phyloP scores from a whole-genome alignment of 2,113 vertebrate species.

The Barbus barbus region DNA sequence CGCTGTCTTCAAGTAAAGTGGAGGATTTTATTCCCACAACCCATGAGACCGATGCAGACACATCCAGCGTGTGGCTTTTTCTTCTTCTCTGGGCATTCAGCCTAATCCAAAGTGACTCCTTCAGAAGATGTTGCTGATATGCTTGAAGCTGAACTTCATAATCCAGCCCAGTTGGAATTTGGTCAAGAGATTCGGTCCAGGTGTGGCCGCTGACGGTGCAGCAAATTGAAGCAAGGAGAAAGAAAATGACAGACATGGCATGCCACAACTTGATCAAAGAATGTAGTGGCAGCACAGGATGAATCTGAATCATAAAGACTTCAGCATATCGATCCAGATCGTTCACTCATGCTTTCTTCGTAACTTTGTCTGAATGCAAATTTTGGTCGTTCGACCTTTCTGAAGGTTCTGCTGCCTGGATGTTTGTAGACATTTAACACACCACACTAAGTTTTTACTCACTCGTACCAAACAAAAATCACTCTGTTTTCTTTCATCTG shows the following conservation, averaged over 20 bases:
- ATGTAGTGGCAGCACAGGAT: slow-evolving; percentile 24
- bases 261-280: slow-evolving; percentile 10
- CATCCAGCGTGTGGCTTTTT: slow-evolving; percentile 13
- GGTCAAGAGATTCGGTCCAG: not conserved
- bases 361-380: not conserved
- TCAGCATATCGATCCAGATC: slow-evolving; percentile 11
- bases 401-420: slow-evolving; percentile 1
- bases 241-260: not conserved
- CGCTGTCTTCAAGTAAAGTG: not conserved
- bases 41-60: not conserved
- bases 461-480: not conserved
- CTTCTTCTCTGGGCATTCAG: slow-evolving; percentile 30
- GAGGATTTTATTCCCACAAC: not conserved
- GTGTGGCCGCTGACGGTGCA: slow-evolving; percentile 1
- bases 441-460: slow-evolving; percentile 5
- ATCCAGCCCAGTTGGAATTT: slow-evolving; percentile 25
- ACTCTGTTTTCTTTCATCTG: slow-evolving; percentile 4
- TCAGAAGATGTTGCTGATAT: slow-evolving; percentile 22
- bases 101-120: slow-evolving; percentile 46
- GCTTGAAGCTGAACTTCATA: slow-evolving; percentile 11
- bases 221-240: not conserved
- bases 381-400: not conserved
- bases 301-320: slow-evolving; percentile 1
- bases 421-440: not conserved
- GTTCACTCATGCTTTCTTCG: slow-evolving; percentile 1